Conservation (phyloP, 1,140 invertebrate genomes). For the Drosophila varians region DNA sequence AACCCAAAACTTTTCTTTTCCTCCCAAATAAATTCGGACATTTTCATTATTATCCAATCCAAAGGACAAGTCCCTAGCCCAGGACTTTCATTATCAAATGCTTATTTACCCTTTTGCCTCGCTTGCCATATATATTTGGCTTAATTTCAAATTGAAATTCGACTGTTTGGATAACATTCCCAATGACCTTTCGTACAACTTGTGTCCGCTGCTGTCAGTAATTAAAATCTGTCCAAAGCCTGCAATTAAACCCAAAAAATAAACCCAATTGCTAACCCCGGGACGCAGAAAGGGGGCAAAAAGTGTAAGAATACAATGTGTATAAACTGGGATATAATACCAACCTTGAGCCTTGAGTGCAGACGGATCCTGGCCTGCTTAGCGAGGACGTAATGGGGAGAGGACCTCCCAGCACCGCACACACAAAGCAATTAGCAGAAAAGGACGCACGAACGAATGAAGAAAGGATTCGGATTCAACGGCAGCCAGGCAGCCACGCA, state of each 20-base stretch:
- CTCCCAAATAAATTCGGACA: conserved; percentile 6
- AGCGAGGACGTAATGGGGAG: conserved; percentile 11
- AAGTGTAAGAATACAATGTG: conserved; percentile 28
- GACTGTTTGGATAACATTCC: conserved; percentile 32
- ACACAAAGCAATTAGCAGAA: conserved; percentile 76
- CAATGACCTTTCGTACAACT: conserved; percentile 34
- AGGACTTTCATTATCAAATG: conserved; percentile 32
- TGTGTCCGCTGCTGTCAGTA: conserved; percentile 27
- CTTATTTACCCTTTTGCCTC: conserved; percentile 12
- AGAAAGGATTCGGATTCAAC: conserved; percentile 5
- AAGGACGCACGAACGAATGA: conserved; percentile 66
- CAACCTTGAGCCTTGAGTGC: conserved; percentile 40
- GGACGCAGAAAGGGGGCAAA: conserved; percentile 33
- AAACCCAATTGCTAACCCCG: conserved; percentile 44
- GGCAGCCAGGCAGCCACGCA: too few species aligned
- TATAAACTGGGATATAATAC: conserved; percentile 32
- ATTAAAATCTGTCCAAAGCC: conserved; percentile 51
- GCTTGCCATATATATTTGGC: conserved; percentile 15
- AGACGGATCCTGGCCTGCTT: conserved; percentile 41
- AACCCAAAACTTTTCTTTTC: conserved; percentile 1
- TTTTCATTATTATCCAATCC: conserved; percentile 23
- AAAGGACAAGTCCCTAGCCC: conserved; percentile 1
- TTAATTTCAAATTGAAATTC: conserved; percentile 45
- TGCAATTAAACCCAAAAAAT: conserved; percentile 53
- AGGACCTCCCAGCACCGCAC: conserved; percentile 8